Base-by-base conservation (phyloP, 2,888 invertebrate genomes). In the Orthosia incerta region DNA sequence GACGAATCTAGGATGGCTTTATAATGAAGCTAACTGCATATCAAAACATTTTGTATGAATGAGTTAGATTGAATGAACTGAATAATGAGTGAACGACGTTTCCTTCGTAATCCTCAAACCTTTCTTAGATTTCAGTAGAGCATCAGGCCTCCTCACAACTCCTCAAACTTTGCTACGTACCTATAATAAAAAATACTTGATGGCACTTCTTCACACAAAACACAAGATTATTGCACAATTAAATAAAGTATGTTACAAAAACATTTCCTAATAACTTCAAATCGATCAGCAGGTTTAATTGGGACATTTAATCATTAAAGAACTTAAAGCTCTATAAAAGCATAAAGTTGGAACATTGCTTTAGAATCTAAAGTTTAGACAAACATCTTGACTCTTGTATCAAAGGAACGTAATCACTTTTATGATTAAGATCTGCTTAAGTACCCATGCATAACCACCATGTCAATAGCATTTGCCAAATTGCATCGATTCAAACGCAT, bases 301-400 rank as follows among this genome's bases (percentile, higher is more conserved):
- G 26, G 26, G 26, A 75, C 48, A 63, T 73, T 45, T 50, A 66
- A 55, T 57, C 16, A 77, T 1, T 50, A 72, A 9, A 51, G 16
- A n/a, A 15, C 18, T 60, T 18, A 13, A 63, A 57, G 26, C 18
- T 59, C 46, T 26, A 53, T 13, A 18, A 45, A 45, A 56, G 56
- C 51, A n/a, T 51, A 31, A 26, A 56, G 39, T 57, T 68, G 4
- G 0, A 46, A 18, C 50, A 31, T 57, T n/a, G 51, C 79, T 31
- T 63, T 60, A 71, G n/a, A 68, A 68, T n/a, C 53, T 68, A 55
- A 74, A 75, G 74, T 75, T 75, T 53, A 70, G 12, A 66, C 59
- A 80, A 80, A 80, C 76, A 76, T 68, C 80, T 80, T 39, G 68
- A 76, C 2, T 46, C 7, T 46, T 57, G n/a, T 55, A 67, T 71